phyloP scores from a whole-genome alignment of 2,113 vertebrate genomes.

The Cyanoderma ruficeps region DNA sequence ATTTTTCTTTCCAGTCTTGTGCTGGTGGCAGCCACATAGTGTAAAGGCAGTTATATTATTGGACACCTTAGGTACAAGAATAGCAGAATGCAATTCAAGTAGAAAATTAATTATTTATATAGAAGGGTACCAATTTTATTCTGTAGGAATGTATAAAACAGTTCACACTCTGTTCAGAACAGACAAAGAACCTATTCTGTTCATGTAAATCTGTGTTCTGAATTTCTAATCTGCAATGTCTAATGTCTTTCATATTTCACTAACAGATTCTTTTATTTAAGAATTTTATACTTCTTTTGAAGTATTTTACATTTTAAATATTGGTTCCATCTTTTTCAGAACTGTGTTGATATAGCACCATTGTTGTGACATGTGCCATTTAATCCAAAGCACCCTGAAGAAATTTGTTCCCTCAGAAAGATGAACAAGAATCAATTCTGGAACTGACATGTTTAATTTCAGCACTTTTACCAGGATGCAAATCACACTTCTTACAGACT shows the following conservation, averaged over 20 bases:
- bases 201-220: background rate
- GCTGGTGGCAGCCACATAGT: constrained; percentile 53
- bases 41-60: constrained; percentile 42
- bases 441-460: background rate
- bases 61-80: constrained; percentile 45
- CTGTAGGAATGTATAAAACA: background rate
- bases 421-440: background rate
- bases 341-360: background rate
- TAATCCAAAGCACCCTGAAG: background rate
- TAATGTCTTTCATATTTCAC: background rate
- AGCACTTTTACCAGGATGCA: background rate
- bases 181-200: background rate
- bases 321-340: background rate
- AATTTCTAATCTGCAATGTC: background rate
- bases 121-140: background rate
- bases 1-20: constrained; percentile 61
- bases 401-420: background rate
- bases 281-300: background rate
- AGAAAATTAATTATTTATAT: constrained; percentile 40
- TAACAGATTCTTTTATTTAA: background rate
- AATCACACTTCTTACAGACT: background rate
- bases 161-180: background rate
- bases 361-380: background rate
- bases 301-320: background rate
- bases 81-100: constrained; percentile 29